Evolutionary conservation across 64 coral and sea anemone genomes (phyloP), one percentile per base, ranked within the genome.

Genomic region (Stichodactyla mertensii): DNA sequence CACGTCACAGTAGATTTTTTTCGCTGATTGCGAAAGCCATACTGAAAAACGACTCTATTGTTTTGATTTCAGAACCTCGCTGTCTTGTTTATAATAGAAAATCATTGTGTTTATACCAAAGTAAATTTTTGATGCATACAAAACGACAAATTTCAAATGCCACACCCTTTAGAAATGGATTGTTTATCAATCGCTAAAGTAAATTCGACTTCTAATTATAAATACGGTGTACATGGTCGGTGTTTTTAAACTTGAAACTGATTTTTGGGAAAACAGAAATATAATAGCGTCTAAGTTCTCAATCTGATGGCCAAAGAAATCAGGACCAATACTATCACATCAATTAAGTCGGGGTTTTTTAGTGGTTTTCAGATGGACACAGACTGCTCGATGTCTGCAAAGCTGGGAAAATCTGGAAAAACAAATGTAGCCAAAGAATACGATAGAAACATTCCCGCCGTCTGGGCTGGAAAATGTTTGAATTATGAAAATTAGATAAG

Each of bases 321-420:
- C 69, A 74, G 27, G 23, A 23, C 69, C 12, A 13, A 74, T 74
- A 23, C 22, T 71, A 71, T 74, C 4, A 74, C 11, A 23, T 74
- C 20, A 74, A 74, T n/a, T 45, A 3, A 45, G 36, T 45, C 3
- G 3, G 10, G 24, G 69, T 74, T 74, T 74, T 4, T n/a, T 6
- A 27, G 69, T 28, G 69, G 5, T n/a, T 66, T 31, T 20, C 69
- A 74, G 69, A 74, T 74, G 69, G 69, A 74, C 7, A 2, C 69
- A 74, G 24, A 31, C 69, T 20, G 69, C 26, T 26, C 23, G 22
- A 2, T 31, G 69, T 74, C 69, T 74, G 69, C 69, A 26, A 74
- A 74, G 69, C 69, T 74, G 69, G 69, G 11, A 74, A 74, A 27
- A 31, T n/a, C 69, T 74, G n/a, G 69, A 74, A 74, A 27, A 74